Conservation (phyloP, 2,113 vertebrate genomes). For the Carlito syrichta region DNA sequence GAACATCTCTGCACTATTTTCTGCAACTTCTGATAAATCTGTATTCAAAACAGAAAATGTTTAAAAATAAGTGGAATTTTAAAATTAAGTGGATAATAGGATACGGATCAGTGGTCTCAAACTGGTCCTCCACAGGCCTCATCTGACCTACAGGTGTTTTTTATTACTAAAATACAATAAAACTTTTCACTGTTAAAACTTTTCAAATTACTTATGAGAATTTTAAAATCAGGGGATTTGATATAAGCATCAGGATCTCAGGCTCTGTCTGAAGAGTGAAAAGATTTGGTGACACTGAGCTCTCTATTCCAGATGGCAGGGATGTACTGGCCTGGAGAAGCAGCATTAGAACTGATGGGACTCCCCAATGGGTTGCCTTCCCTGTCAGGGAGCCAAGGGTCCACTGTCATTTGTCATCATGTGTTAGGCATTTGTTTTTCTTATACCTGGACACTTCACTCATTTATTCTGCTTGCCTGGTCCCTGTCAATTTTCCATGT, state of each 20-base stretch:
- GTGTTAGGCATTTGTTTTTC: no score
- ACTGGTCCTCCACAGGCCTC: neutral
- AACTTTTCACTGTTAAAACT: neutral
- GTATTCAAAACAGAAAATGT: neutral
- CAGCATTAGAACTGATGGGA: no score
- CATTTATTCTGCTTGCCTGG: neutral
- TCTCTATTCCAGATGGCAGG: neutral
- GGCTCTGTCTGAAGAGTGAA: neutral
- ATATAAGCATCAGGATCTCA: neutral
- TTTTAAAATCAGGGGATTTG: neutral
- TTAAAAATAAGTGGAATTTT: neutral
- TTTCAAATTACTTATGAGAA: neutral
- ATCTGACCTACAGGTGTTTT: neutral
- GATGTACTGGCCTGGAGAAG: neutral
- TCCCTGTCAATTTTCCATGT: neutral
- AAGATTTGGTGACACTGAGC: neutral
- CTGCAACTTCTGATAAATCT: neutral
- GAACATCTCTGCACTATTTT: neutral
- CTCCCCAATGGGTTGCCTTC: neutral
- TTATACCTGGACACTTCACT: neutral
- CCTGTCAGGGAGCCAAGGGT: neutral
- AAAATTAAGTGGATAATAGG: neutral
- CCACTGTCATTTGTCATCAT: neutral
- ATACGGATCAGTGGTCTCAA: neutral
- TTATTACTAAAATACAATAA: neutral